Percentiles rank a stretch among this genome's conserved stretches.
These are phyloP conservation scores for Philopedon plagiatum DNA, from an alignment of 2,888 invertebrate species.

Conservation along the genomic window DNA sequence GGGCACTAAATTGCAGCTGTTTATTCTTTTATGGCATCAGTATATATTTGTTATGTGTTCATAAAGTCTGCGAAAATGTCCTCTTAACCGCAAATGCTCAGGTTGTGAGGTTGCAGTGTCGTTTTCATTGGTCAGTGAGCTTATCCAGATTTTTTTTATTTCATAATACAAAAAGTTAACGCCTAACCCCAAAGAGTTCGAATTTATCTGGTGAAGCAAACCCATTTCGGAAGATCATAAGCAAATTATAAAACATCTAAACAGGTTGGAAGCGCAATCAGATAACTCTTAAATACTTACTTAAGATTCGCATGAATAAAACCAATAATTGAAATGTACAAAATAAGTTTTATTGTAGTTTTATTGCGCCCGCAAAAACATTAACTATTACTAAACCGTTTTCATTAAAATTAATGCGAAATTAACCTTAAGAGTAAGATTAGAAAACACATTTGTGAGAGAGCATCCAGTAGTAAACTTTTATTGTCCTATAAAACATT, in stretches of 20 bases:
- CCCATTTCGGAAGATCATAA: no score
- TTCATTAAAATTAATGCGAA: slow-evolving; percentile 3
- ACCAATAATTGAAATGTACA: not conserved
- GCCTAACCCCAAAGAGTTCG: no score
- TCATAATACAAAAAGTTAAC: no score
- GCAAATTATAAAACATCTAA: no score
- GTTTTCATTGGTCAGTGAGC: no score
- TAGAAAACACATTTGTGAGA: slow-evolving; percentile 34
- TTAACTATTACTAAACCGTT: not conserved
- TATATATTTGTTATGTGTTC: no score
- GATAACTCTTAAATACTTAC: not conserved
- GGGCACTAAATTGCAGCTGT: not conserved
- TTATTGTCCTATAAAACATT: slow-evolving; percentile 29
- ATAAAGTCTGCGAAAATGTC: no score
- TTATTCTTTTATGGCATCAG: no score
- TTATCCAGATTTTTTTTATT: no score
- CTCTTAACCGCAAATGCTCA: no score
- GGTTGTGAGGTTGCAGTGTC: no score
- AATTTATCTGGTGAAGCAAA: no score
- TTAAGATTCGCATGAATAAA: not conserved
- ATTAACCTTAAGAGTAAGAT: slow-evolving; percentile 15
- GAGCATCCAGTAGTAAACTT: slow-evolving; percentile 29
- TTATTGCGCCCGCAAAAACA: not conserved
- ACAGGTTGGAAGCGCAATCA: not conserved
- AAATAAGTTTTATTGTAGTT: not conserved